These are phyloP conservation scores for Apoda limacodes DNA, from an alignment of 2,888 invertebrate species.

Conservation along the genomic window DNA sequence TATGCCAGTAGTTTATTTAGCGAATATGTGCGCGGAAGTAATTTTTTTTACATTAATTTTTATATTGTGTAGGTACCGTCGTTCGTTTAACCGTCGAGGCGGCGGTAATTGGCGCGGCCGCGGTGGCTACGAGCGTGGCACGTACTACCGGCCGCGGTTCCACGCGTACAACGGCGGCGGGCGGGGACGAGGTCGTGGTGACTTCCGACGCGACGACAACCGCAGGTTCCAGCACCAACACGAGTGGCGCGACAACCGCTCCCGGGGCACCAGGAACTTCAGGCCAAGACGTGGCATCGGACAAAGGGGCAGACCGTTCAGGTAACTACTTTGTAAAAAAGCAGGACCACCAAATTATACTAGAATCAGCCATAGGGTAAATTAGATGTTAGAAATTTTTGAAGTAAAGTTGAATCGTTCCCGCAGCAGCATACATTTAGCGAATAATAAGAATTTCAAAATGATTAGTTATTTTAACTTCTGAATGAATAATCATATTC, in stretches of 20 bases:
- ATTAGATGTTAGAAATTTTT: no score
- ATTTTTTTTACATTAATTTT: no score
- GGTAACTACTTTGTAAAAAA: no score
- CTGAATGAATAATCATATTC: no score
- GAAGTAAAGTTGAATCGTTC: no score
- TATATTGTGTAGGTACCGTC: conserved; percentile 46
- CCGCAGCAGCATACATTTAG: no score
- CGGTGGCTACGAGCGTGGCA: conserved; percentile 77
- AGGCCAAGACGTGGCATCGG: conserved; percentile 50
- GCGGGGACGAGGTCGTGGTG: conserved; percentile 59
- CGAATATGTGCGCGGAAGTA: no score
- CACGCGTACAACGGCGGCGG: conserved; percentile 74
- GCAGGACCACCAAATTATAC: no score
- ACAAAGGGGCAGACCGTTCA: conserved; percentile 53
- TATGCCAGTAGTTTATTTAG: no score
- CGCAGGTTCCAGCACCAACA: conserved; percentile 30
- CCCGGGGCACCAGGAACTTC: conserved; percentile 51
- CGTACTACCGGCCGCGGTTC: conserved; percentile 84
- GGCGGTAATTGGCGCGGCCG: conserved; percentile 69
- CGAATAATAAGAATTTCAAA: no score
- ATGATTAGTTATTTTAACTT: no score
- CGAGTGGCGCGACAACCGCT: conserved; percentile 42
- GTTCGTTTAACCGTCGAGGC: conserved; percentile 39
- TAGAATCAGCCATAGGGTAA: no score
- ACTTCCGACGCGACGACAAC: conserved; percentile 42